phyloP scores from a whole-genome alignment of 2,797 vertebrate species.

The Meriones psammophilus region DNA sequence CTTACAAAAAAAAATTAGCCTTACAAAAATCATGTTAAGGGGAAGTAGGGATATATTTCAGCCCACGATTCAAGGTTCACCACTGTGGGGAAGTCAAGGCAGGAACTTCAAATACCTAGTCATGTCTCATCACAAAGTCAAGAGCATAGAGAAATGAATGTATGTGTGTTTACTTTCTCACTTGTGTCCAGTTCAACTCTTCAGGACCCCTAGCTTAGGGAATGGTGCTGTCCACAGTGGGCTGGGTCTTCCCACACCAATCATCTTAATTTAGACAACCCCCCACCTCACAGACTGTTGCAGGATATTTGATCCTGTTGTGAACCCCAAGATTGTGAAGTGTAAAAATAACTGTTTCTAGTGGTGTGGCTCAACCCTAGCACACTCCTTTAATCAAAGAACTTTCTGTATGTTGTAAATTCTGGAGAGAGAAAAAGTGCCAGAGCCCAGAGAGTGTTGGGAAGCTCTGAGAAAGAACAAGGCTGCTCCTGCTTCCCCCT shows the following conservation, averaged over 20 bases:
- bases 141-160: not conserved
- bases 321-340: no score
- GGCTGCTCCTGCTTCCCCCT: no score
- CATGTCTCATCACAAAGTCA: not conserved
- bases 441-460: no score
- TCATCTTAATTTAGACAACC: not conserved
- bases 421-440: no score
- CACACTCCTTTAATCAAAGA: no score
- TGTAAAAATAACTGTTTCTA: no score
- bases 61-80: not conserved
- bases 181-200: not conserved
- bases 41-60: not conserved
- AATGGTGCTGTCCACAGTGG: not conserved
- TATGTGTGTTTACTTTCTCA: not conserved
- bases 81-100: not conserved
- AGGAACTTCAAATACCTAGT: not conserved
- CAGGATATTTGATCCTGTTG: no score
- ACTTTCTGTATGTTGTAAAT: no score
- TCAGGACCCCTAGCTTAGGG: not conserved
- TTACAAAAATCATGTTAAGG: not conserved
- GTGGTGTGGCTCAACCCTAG: no score
- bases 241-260: not conserved
- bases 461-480: no score
- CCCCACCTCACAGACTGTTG: no score
- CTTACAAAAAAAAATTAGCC: not conserved